phyloP scores from a whole-genome alignment of 2,888 invertebrate species.

The Spicauda simplicius region DNA sequence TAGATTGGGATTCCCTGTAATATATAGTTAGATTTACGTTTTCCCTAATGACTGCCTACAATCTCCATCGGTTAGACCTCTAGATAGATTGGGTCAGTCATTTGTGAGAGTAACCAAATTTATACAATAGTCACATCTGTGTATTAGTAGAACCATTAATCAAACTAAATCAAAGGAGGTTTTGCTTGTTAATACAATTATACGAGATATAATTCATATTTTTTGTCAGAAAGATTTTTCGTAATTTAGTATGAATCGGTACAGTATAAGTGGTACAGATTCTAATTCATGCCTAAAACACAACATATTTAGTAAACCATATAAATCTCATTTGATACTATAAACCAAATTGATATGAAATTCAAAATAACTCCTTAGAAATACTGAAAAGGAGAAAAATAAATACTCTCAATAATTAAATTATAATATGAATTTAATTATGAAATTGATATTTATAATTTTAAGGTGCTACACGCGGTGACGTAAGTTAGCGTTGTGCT shows the following conservation, averaged over 20 bases:
- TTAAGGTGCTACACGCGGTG: no score
- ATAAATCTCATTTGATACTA: no score
- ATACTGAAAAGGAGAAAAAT: no score
- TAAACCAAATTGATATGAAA: no score
- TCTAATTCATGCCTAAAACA: no score
- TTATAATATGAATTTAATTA: no score
- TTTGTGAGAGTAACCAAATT: constrained; percentile 4
- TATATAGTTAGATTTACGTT: neutral
- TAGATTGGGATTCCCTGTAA: neutral
- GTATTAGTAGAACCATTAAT: neutral
- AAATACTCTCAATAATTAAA: no score
- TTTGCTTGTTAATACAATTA: neutral
- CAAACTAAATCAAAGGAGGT: neutral
- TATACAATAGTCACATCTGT: constrained; percentile 1
- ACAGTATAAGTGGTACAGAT: no score
- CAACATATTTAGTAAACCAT: neutral
- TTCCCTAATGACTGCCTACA: neutral
- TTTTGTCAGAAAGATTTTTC: neutral
- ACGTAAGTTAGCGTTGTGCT: no score
- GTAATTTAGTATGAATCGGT: neutral
- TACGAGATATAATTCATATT: neutral
- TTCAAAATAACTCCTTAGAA: no score
- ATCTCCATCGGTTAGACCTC: constrained; percentile 1
- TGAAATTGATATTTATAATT: no score
- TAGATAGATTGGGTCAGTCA: constrained; percentile 11